Evolutionary conservation across 2,797 vertebrate genomes (phyloP).

Genomic region (Crocidura indochinensis): DNA sequence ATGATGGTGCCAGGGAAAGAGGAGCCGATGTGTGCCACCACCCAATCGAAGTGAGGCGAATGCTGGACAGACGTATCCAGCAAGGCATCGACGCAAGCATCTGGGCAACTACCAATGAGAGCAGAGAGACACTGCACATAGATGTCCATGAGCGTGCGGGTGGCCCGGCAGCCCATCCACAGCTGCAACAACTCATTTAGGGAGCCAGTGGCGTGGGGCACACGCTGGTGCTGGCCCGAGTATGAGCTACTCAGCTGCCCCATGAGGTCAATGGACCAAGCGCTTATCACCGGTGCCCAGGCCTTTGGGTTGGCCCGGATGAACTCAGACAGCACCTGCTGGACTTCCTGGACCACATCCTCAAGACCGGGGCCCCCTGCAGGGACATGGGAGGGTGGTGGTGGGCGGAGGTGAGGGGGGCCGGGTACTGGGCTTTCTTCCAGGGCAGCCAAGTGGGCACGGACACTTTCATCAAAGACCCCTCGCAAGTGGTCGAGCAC

Average conservation of each 20-base stretch:
- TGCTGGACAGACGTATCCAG: constrained; percentile 97
- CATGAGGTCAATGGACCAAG: constrained; percentile 97
- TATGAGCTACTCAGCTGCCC: constrained; percentile 98
- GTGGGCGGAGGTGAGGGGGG: constrained; percentile 82
- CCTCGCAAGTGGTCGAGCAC: constrained; percentile 95
- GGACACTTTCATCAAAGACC: constrained; percentile 96
- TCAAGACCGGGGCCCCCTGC: constrained; percentile 86
- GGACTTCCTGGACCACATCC: constrained; percentile 92
- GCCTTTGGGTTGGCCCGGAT: constrained; percentile 94
- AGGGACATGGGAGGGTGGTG: constrained; percentile 81
- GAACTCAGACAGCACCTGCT: constrained; percentile 94
- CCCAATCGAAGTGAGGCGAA: constrained; percentile 98
- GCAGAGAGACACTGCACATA: constrained; percentile 97
- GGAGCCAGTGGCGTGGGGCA: constrained; percentile 94
- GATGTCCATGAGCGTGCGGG: constrained; percentile 95
- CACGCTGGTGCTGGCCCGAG: constrained; percentile 92
- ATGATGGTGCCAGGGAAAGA: constrained; percentile 98
- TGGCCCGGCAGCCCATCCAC: constrained; percentile 97
- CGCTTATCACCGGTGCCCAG: constrained; percentile 96
- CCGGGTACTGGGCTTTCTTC: constrained; percentile 89
- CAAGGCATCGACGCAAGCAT: constrained; percentile 96
- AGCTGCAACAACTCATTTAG: constrained; percentile 97
- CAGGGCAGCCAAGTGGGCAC: constrained; percentile 92
- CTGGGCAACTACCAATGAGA: constrained; percentile 95
- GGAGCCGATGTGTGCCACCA: constrained; percentile 98